Percentiles rank a stretch among this genome's conserved stretches.
Conservation (phyloP, 2,888 invertebrate genomes). For the Tortrix viridana region DNA sequence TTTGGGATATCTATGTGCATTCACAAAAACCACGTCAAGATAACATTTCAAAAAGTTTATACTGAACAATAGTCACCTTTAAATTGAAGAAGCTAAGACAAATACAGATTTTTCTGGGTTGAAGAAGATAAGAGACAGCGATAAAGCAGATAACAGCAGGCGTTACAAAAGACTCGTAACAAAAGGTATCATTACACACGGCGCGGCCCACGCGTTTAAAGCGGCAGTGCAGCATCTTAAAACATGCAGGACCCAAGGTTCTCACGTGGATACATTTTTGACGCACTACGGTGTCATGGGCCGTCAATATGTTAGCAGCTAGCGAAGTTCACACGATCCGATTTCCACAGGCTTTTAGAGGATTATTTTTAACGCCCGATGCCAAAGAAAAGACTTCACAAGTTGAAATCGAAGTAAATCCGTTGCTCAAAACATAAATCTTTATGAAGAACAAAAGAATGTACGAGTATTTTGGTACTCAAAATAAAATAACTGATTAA, state of each 20-base stretch:
- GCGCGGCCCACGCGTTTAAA: constrained; percentile 48
- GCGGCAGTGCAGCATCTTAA: constrained; percentile 14
- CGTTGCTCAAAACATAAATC: no score
- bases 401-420: no score
- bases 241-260: no score
- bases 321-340: constrained; percentile 20
- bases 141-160: constrained; percentile 75
- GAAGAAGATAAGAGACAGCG: constrained; percentile 62
- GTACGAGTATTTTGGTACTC: no score
- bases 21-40: constrained; percentile 50
- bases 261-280: no score
- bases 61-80: constrained; percentile 24
- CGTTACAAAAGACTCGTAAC: constrained; percentile 70
- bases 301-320: no score
- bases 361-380: no score
- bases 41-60: constrained; percentile 35
- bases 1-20: constrained; percentile 56
- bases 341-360: background rate
- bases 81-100: constrained; percentile 3
- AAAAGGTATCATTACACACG: constrained; percentile 69
- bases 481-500: no score
- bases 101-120: background rate
- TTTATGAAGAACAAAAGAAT: no score
- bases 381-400: no score
- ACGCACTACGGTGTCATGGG: no score